Evolutionary conservation across 2,888 invertebrate species (phyloP), one percentile per base, ranked within the genome.

Genomic region (Amphipoea oculea): DNA sequence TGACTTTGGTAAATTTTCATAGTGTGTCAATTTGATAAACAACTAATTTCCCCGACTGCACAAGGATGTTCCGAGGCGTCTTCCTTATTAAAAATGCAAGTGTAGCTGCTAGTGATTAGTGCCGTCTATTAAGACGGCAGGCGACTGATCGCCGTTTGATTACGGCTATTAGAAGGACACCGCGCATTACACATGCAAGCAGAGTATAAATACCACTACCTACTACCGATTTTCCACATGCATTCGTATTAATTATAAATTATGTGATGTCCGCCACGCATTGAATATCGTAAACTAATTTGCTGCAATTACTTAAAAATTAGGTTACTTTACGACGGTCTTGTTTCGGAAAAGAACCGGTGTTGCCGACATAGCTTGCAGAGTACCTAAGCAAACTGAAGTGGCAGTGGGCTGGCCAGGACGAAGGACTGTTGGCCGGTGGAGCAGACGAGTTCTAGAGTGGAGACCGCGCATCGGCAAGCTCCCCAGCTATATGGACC

Each of bases 161-260:
- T 45, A 36, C 7, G 4, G 14, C 17, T 36, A 76, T 36, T 45
- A 60, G 29, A 17, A 23, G 4, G 23, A 45, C 12, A 54, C 12
- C 11, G 20, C 17, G 6, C 42, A 36, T 42, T 57, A 23, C 17
- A 57, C 54, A 76, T 76, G 76, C 29, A 57, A 57, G 29, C 76
- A 29, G 54, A 51, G 75, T 57, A 42, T 57, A 9, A 57, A 9
- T 54, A 23, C 23, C 23, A 54, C 23, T 23, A 23, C 9, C 29
- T 11, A 57, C 0, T 23, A 9, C 23, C 57, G 23, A 57, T 57
- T 23, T 57, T 23, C 57, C 57, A n/a, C 11, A 4, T n/a, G 57
- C 57, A 23, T 23, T 57, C 23, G 9, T 23, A 54, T 7, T 23
- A 48, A 48, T 2, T 29, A 29, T 29, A 29, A 29, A 29, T 29